Evolutionary conservation across 2,113 vertebrate genomes (phyloP).

Genomic region (Aythya baeri): DNA sequence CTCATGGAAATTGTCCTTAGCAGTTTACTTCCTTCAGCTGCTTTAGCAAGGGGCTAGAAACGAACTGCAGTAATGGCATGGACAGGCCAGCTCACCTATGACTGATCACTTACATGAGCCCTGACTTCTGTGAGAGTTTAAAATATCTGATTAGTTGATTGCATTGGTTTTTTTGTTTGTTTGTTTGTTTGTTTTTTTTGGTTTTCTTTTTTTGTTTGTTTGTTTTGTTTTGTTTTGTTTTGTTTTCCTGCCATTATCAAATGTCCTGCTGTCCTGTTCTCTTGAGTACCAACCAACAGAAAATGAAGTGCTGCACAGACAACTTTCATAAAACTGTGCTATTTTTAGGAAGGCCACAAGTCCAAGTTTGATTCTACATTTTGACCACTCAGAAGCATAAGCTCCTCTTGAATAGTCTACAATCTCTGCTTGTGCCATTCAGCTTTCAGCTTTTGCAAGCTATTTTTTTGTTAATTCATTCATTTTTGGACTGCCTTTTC

Average conservation of each 20-base stretch:
- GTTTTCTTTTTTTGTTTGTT: neutral
- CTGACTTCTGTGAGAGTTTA: neutral
- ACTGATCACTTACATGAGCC: neutral
- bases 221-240: no score
- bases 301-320: neutral
- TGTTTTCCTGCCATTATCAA: neutral
- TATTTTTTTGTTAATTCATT: neutral
- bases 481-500: neutral
- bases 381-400: neutral
- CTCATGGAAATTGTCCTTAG: neutral
- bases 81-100: neutral
- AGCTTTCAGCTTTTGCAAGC: neutral
- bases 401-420: neutral
- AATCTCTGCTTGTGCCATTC: neutral
- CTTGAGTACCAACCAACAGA: neutral
- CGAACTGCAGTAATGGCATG: neutral
- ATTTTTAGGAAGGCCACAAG: conserved; percentile 33
- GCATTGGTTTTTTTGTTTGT: neutral
- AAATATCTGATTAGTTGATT: neutral
- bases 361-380: neutral
- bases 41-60: neutral
- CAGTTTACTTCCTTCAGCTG: neutral
- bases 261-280: neutral
- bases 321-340: neutral
- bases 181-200: neutral